Conservation (phyloP, 2,113 vertebrate species). For the Nestor notabilis region DNA sequence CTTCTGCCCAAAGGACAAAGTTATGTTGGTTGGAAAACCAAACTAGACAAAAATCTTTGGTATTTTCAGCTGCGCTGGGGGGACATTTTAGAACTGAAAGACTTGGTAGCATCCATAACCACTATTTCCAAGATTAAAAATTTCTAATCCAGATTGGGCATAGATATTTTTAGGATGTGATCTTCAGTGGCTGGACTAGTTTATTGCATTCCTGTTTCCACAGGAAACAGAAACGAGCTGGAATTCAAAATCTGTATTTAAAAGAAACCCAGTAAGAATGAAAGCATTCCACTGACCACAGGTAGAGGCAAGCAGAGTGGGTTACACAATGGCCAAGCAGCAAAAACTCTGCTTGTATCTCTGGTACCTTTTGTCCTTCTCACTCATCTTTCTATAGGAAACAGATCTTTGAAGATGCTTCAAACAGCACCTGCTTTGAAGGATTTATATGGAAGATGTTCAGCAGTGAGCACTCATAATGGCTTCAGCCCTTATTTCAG, state of each 20-base stretch:
- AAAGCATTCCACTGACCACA: rapidly evolving
- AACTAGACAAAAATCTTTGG: neutral
- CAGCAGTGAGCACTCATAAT: neutral
- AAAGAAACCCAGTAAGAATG: neutral
- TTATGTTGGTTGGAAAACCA: neutral
- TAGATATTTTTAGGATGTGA: neutral
- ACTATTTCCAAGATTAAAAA: neutral
- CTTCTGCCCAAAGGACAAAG: neutral
- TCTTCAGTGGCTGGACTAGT: neutral
- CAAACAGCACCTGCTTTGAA: neutral
- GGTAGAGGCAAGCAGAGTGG: neutral
- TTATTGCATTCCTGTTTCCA: neutral
- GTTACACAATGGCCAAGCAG: neutral
- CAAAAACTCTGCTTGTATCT: neutral
- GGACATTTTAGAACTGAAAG: neutral
- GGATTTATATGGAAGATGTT: neutral
- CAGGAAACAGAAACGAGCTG: neutral
- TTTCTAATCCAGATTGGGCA: neutral
- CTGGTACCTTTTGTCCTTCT: neutral
- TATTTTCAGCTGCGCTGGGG: neutral
- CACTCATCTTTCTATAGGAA: neutral
- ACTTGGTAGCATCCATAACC: neutral
- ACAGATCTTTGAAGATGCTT: neutral
- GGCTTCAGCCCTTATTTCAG: neutral
- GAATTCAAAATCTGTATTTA: neutral